Conservation (phyloP, 2,888 invertebrate species). For the Drosophila paramelanica region DNA sequence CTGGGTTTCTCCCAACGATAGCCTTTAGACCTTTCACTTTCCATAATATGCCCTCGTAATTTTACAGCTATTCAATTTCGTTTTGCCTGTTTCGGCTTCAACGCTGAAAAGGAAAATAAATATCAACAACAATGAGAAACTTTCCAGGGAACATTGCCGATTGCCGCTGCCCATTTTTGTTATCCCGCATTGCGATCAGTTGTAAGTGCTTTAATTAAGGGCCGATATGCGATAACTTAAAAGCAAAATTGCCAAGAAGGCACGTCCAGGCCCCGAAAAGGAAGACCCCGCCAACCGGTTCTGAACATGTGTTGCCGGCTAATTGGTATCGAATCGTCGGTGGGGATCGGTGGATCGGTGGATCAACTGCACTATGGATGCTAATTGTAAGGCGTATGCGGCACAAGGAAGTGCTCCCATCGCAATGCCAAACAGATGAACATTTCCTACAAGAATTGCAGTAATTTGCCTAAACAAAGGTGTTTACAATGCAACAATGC, state of each 20-base stretch:
- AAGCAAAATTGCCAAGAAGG: conserved; percentile 58
- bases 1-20: conserved; percentile 38
- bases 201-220: conserved; percentile 75
- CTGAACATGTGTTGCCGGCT: conserved; percentile 32
- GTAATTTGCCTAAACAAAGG: conserved; percentile 64
- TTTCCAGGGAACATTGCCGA: conserved; percentile 34
- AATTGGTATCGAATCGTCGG: conserved; percentile 52
- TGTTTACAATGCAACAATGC: conserved; percentile 47
- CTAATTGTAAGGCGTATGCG: conserved; percentile 41
- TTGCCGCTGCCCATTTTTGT: conserved; percentile 14
- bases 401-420: conserved; percentile 60
- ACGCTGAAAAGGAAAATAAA: conserved; percentile 4
- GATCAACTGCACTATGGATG: conserved; percentile 34
- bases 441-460: conserved; percentile 52
- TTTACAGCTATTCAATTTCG: conserved; percentile 38
- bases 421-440: conserved; percentile 20
- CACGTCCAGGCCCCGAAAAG: conserved; percentile 44
- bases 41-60: conserved; percentile 43
- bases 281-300: conserved; percentile 44
- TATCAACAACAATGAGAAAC: conserved; percentile 16
- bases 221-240: conserved; percentile 67
- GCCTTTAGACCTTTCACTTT: conserved; percentile 45
- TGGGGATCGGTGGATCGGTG: not conserved
- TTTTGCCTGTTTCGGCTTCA: conserved; percentile 18
- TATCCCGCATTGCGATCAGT: conserved; percentile 60